Evolutionary conservation across 2,113 vertebrate genomes (phyloP).

Genomic region (Camelus dromedarius): DNA sequence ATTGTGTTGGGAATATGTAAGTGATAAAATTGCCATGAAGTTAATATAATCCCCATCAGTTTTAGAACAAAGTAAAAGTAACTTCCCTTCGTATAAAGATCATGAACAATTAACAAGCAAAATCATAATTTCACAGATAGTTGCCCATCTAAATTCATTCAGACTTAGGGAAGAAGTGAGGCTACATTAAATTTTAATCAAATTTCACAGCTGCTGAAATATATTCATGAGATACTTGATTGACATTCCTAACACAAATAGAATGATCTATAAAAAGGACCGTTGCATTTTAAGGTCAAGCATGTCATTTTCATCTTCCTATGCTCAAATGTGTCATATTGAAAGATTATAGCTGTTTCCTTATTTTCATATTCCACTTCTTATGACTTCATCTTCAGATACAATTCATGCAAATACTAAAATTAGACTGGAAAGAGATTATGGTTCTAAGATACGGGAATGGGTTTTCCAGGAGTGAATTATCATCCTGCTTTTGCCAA

Average conservation of each 20-base stretch:
- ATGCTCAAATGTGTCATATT: slow-evolving; percentile 69
- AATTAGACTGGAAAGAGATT: slow-evolving; percentile 41
- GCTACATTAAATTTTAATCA: slow-evolving; percentile 85
- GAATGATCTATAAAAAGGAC: slow-evolving; percentile 78
- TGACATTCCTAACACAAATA: slow-evolving; percentile 84
- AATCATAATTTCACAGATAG: slow-evolving; percentile 83
- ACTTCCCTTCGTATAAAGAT: slow-evolving; percentile 75
- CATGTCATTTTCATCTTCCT: slow-evolving; percentile 75
- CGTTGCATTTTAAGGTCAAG: slow-evolving; percentile 82
- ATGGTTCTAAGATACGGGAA: slow-evolving; percentile 33
- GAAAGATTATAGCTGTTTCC: slow-evolving; percentile 57
- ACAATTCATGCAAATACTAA: neutral
- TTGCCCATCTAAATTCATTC: slow-evolving; percentile 77
- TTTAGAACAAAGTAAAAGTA: slow-evolving; percentile 78
- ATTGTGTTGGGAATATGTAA: neutral
- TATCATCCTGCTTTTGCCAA: slow-evolving; percentile 3
- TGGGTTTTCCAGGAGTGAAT: neutral
- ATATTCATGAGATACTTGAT: slow-evolving; percentile 81
- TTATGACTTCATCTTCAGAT: slow-evolving; percentile 73
- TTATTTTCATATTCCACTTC: slow-evolving; percentile 52
- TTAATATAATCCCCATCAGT: slow-evolving; percentile 59
- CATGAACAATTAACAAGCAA: slow-evolving; percentile 84
- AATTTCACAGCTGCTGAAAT: slow-evolving; percentile 85
- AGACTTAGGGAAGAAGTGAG: slow-evolving; percentile 73
- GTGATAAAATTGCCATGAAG: slow-evolving; percentile 38